Percentiles rank a stretch among this genome's conserved stretches.
These are phyloP conservation scores for Sipha maydis DNA, from an alignment of 2,888 invertebrate species.

Conservation along the genomic window DNA sequence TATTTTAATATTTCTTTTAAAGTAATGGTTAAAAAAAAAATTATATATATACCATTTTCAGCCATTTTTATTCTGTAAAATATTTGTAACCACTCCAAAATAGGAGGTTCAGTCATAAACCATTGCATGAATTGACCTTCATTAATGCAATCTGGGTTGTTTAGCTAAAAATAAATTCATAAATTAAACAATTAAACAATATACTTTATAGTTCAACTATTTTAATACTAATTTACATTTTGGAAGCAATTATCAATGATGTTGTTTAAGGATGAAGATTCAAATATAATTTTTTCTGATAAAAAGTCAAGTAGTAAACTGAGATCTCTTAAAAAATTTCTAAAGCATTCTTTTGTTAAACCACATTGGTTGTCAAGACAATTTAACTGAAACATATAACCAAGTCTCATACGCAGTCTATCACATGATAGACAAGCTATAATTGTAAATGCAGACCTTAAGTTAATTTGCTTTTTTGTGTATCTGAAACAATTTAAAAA, in stretches of 20 bases:
- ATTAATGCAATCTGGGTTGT: slow-evolving; percentile 71
- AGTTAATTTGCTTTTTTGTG: slow-evolving; percentile 55
- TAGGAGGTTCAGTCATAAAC: slow-evolving; percentile 74
- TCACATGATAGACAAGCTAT: slow-evolving; percentile 55
- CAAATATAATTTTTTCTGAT: slow-evolving; percentile 53
- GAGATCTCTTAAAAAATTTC: slow-evolving; percentile 46
- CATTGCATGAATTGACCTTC: slow-evolving; percentile 77
- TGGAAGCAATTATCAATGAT: slow-evolving; percentile 42
- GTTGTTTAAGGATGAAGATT: slow-evolving; percentile 36
- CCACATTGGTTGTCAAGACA: slow-evolving; percentile 38
- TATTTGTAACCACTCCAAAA: slow-evolving; percentile 76
- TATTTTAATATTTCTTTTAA: too few relatives aligned
- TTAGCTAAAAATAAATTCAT: slow-evolving; percentile 72
- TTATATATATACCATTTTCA: slow-evolving; percentile 69
- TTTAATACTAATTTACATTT: slow-evolving; percentile 9
- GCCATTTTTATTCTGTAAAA: slow-evolving; percentile 74
- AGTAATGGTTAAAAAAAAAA: too few relatives aligned
- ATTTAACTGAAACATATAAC: slow-evolving; percentile 55
- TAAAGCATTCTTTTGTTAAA: slow-evolving; percentile 46
- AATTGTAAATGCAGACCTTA: slow-evolving; percentile 46
- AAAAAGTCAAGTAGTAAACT: slow-evolving; percentile 52
- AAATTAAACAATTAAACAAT: not conserved
- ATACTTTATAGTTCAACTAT: not conserved
- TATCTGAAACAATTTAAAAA: slow-evolving; percentile 37
- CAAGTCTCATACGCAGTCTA: slow-evolving; percentile 43